Conservation (phyloP, 2,797 vertebrate genomes). For the Eulemur rubriventer region DNA sequence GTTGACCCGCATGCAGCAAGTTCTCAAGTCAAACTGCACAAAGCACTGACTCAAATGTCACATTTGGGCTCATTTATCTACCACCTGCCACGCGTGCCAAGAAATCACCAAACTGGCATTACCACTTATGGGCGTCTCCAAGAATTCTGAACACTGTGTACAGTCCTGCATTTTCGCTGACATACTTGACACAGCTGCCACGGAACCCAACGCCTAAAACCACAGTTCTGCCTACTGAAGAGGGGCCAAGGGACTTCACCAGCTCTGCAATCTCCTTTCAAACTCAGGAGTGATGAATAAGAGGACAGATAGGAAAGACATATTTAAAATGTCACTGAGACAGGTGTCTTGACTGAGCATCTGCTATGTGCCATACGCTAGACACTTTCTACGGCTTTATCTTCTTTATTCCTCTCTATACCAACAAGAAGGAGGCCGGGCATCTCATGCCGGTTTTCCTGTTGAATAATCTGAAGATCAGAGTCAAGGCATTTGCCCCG, state of each 20-base stretch:
- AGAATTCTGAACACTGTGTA: background rate
- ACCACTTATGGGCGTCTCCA: background rate
- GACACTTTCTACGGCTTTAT: accelerated
- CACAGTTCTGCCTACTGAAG: accelerated
- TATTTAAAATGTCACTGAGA: too few relatives aligned
- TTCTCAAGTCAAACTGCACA: background rate
- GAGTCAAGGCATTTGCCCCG: background rate
- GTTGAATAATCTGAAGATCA: background rate
- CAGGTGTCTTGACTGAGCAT: too few relatives aligned
- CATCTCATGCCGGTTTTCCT: background rate
- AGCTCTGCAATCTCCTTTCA: background rate
- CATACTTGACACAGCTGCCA: background rate
- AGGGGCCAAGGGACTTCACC: too few relatives aligned
- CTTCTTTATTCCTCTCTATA: background rate
- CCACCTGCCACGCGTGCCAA: background rate
- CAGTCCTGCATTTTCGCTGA: background rate
- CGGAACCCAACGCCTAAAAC: background rate
- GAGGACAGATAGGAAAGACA: background rate
- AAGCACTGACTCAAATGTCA: constrained; percentile 13
- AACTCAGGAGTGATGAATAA: accelerated
- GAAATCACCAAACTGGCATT: constrained; percentile 15
- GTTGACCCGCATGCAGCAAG: accelerated
- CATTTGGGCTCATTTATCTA: constrained; percentile 2
- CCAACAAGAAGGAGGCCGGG: background rate
- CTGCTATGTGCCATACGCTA: background rate